A percentile compares a stretch with the other conserved stretches of the same genome.
These are phyloP conservation scores for Coreoperca whiteheadi DNA, from an alignment of 2,113 vertebrate genomes.

Conservation along the genomic window DNA sequence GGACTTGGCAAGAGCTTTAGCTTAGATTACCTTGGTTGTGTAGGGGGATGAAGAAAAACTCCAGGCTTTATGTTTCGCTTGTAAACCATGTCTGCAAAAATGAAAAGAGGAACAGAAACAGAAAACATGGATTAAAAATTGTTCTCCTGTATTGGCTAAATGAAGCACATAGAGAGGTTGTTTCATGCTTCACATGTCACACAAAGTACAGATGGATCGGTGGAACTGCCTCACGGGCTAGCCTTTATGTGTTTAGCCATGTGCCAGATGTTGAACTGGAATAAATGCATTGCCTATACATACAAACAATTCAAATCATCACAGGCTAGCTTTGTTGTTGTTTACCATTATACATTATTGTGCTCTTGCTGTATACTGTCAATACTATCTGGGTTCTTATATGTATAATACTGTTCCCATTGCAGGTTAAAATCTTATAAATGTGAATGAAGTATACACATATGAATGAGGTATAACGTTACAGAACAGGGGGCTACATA, in stretches of 20 bases:
- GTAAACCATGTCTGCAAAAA: constrained; percentile 3
- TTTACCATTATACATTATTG: background rate
- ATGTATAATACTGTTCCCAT: too few relatives aligned
- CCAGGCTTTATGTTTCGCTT: constrained; percentile 16
- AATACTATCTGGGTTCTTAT: background rate
- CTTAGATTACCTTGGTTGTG: constrained; percentile 16
- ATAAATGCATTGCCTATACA: background rate
- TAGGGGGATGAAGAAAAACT: constrained; percentile 25
- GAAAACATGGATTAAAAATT: background rate
- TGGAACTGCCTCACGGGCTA: constrained; percentile 19
- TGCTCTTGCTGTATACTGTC: background rate
- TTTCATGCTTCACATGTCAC: constrained; percentile 39
- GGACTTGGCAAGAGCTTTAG: constrained; percentile 6
- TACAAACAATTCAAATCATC: background rate
- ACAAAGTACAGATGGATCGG: constrained; percentile 22
- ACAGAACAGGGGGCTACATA: background rate
- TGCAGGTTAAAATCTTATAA: background rate
- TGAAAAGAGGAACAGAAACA: constrained; percentile 1
- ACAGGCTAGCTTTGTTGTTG: background rate
- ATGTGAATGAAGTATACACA: background rate
- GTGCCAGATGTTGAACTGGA: constrained; percentile 27
- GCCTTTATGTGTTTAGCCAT: constrained; percentile 17
- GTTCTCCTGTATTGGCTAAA: constrained; percentile 20
- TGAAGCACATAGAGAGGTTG: constrained; percentile 18
- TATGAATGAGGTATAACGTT: background rate